Evolutionary conservation across 2,113 vertebrate species (phyloP), one percentile per base, ranked within the genome.

Genomic region (Illadopsis cleaveri): DNA sequence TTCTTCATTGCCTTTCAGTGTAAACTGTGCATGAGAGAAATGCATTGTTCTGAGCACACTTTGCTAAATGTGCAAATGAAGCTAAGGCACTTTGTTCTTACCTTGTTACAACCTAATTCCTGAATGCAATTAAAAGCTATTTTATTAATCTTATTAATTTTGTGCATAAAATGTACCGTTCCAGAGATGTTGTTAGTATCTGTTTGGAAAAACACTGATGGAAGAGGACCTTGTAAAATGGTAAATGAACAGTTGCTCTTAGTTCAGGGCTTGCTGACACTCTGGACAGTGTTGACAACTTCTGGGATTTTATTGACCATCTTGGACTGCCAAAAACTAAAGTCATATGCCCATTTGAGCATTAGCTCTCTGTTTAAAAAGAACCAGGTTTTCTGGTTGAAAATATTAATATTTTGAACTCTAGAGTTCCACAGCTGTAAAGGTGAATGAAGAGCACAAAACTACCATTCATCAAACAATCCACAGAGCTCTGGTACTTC

Each of bases 321-420:
- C 62, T 80, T 50, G 66, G 30, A 54, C 27, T 61, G 48, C 68
- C 54, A 77, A 77, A 82, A 96, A 20, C 19, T 53, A 15, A 10
- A 79, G 50, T 90, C 17, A 24, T 44, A 21, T 61, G 37, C 16
- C 89, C 84, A 58, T 77, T 56, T 40, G 42, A 90, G 12, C 31
- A 58, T 93, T 51, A 73, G 10, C 12, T 72, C 30, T 84, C 45
- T 1, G 16, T 56, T 91, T 86, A 54, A 66, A 87, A 94, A 91
- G 12, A 73, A 89, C 15, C 16, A 57, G 60, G 28, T 89, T 82
- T 27, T 47, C 62, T 70, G 45, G 16, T 64, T 92, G 76, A 89
- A 82, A 94, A 93, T 47, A 45, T 72, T 20, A 69, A 24, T 70
- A 25, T 93, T 94, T 90, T 93, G 82, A 93, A 56, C 65, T 70